Conservation (phyloP, 2,888 invertebrate species). For the Celastrina argiolus region DNA sequence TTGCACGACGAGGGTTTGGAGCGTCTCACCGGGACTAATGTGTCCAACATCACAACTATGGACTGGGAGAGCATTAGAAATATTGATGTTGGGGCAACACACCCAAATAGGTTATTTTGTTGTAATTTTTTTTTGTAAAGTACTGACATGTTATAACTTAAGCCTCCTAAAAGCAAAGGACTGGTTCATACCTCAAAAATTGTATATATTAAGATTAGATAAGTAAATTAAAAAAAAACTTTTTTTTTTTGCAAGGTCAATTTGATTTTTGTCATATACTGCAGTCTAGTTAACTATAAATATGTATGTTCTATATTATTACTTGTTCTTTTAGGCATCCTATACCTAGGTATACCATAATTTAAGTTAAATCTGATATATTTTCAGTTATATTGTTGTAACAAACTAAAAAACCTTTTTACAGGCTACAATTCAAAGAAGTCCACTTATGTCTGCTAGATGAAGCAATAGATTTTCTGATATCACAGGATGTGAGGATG, state of each 20-base stretch:
- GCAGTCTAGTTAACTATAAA: too few relatives aligned
- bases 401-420: slow-evolving; percentile 29
- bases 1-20: slow-evolving; percentile 87
- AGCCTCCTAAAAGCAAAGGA: too few relatives aligned
- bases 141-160: not conserved
- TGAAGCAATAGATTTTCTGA: slow-evolving; percentile 81
- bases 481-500: slow-evolving; percentile 82
- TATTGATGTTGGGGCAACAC: slow-evolving; percentile 82
- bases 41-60: slow-evolving; percentile 74
- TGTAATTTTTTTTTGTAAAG: not conserved
- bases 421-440: slow-evolving; percentile 79
- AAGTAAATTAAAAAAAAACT: not conserved
- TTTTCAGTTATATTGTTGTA: not conserved
- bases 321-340: not conserved
- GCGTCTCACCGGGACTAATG: slow-evolving; percentile 76
- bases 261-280: too few relatives aligned
- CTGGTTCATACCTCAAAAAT: too few relatives aligned
- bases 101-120: slow-evolving; percentile 79
- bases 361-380: too few relatives aligned
- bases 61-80: slow-evolving; percentile 80
- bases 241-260: too few relatives aligned
- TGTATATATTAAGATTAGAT: too few relatives aligned
- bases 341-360: too few relatives aligned
- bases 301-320: too few relatives aligned
- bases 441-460: slow-evolving; percentile 83